Evolutionary conservation across 2,797 vertebrate genomes (phyloP).

Genomic region (Gobionotothen gibberifrons): DNA sequence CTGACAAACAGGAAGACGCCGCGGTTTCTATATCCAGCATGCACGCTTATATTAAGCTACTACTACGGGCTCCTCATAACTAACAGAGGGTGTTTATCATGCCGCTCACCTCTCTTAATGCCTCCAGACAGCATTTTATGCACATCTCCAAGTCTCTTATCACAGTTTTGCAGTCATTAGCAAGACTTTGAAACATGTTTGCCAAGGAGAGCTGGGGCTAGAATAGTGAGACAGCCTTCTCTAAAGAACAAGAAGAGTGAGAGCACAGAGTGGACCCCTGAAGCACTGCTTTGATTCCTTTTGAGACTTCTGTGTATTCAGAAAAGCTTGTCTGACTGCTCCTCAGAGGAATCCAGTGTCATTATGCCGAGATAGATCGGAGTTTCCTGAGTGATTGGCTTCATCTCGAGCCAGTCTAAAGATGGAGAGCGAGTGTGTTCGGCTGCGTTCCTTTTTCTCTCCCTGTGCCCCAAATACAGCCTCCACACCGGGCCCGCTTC

Average conservation of each 20-base stretch:
- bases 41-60: background rate
- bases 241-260: constrained; percentile 33
- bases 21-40: constrained; percentile 1
- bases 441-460: constrained; percentile 61
- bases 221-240: constrained; percentile 34
- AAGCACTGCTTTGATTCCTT: constrained; percentile 64
- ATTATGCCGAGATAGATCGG: constrained; percentile 60
- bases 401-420: constrained; percentile 64
- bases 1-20: constrained; percentile 12
- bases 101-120: constrained; percentile 44
- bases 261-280: constrained; percentile 28
- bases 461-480: constrained; percentile 80
- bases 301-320: constrained; percentile 56
- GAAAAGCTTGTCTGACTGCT: constrained; percentile 40
- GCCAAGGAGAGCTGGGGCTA: constrained; percentile 44
- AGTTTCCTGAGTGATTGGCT: constrained; percentile 68
- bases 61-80: constrained; percentile 15
- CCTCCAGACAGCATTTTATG: constrained; percentile 51
- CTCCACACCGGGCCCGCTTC: constrained; percentile 76
- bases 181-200: constrained; percentile 65
- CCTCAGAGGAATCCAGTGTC: constrained; percentile 68
- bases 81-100: constrained; percentile 51
- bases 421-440: constrained; percentile 64
- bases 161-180: constrained; percentile 55
- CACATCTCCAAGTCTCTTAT: constrained; percentile 56